Conservation (phyloP, 1,140 invertebrate species). For the Drosophila kohkoa region DNA sequence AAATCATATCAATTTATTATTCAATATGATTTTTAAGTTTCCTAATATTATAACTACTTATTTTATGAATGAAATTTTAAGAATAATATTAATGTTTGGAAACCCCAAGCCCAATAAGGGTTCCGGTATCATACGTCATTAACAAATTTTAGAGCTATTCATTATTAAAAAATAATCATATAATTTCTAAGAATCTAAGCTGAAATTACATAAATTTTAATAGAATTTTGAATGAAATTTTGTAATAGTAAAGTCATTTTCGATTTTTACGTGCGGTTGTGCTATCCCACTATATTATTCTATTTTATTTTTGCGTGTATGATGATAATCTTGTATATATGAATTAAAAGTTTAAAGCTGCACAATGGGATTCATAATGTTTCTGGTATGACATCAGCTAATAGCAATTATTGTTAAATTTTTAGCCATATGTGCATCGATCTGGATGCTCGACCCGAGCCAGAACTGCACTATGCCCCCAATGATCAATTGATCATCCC, state of each 20-base stretch:
- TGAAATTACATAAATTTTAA: background rate
- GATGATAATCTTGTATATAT: background rate
- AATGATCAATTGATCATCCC: conserved; percentile 24
- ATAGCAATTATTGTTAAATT: conserved; percentile 28
- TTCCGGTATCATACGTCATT: no score
- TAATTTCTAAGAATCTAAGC: no score
- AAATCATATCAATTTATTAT: no score
- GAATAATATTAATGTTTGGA: no score
- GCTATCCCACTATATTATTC: background rate
- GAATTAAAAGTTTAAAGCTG: background rate
- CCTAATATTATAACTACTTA: no score
- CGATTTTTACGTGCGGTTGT: background rate
- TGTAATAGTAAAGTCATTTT: background rate
- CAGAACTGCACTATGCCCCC: conserved; percentile 33
- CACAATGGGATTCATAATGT: conserved; percentile 4
- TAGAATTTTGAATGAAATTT: background rate
- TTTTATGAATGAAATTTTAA: no score
- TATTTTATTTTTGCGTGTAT: background rate
- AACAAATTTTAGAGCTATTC: no score
- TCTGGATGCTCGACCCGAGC: conserved; percentile 18
- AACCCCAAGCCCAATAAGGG: no score
- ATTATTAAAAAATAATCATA: no score
- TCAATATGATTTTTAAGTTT: no score
- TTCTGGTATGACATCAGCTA: conserved; percentile 43
- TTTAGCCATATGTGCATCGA: conserved; percentile 22